phyloP scores from a whole-genome alignment of 2,113 vertebrate species.

The Grammomys surdaster region DNA sequence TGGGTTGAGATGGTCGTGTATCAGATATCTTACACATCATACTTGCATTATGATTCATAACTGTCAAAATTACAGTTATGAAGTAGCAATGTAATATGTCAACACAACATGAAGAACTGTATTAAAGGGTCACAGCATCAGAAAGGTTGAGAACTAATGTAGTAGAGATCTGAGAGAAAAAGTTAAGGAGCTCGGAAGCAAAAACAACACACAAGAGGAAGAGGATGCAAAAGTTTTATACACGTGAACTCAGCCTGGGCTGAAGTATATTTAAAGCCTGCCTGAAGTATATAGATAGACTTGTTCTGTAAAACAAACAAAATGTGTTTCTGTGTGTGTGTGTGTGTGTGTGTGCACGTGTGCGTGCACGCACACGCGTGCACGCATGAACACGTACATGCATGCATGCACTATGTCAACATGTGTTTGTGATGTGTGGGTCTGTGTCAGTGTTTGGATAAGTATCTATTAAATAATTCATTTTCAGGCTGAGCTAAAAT shows the following conservation, averaged over 20 bases:
- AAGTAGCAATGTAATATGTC: not conserved
- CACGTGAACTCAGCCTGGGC: not conserved
- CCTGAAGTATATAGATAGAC: not conserved
- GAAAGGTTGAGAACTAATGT: not conserved
- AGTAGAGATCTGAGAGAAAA: not conserved
- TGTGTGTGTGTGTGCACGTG: not conserved
- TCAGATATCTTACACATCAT: not conserved
- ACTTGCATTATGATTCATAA: not conserved
- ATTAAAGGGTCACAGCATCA: not conserved
- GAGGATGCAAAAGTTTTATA: not conserved
- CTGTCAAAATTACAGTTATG: not conserved
- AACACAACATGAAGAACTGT: not conserved
- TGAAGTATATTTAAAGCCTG: not conserved
- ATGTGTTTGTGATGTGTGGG: not conserved
- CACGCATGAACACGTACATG: no score
- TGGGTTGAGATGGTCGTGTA: not conserved
- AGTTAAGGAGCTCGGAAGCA: fast-evolving
- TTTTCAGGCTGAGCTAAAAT: not conserved
- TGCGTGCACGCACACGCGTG: not conserved
- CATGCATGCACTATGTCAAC: not conserved
- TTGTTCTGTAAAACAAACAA: not conserved
- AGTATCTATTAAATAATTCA: not conserved
- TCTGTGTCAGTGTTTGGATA: not conserved
- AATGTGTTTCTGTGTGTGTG: not conserved
- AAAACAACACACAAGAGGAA: not conserved